These are phyloP conservation scores for Ricordea florida DNA, from an alignment of 92 coral and sea anemone genomes.

Conservation along the genomic window DNA sequence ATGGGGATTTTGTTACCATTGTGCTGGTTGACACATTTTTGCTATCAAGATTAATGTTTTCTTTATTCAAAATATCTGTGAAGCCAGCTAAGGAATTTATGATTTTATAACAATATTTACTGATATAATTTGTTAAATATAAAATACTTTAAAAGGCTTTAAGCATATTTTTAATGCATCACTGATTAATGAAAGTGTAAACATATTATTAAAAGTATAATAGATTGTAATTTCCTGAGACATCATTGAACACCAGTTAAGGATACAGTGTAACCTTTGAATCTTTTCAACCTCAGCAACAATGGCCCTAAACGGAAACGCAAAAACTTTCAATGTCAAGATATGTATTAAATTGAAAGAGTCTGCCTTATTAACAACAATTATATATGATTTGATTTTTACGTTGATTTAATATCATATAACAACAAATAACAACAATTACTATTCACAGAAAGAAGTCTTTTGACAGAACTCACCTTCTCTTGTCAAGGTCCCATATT, in stretches of 20 bases:
- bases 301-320: conserved; percentile 40
- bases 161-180: too few species aligned
- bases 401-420: too few species aligned
- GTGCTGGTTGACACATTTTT: not conserved
- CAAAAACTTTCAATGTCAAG: not conserved
- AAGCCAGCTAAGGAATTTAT: not conserved
- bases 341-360: too few species aligned
- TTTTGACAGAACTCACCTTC: conserved; percentile 36
- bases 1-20: not conserved
- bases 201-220: not conserved
- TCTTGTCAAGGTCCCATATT: conserved; percentile 62
- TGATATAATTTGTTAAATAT: too few species aligned
- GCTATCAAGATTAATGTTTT: too few species aligned
- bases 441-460: not conserved
- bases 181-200: not conserved
- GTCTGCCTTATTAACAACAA: too few species aligned
- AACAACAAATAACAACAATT: too few species aligned
- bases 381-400: too few species aligned
- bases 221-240: not conserved
- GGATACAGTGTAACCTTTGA: conserved; percentile 79
- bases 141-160: too few species aligned
- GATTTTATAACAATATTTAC: not conserved
- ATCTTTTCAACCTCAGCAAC: conserved; percentile 57
- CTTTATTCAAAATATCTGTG: conserved; percentile 10
- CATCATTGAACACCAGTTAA: not conserved